Evolutionary conservation across 2,797 vertebrate species (phyloP), one percentile per base, ranked within the genome.

Genomic region (Silurus aristotelis): DNA sequence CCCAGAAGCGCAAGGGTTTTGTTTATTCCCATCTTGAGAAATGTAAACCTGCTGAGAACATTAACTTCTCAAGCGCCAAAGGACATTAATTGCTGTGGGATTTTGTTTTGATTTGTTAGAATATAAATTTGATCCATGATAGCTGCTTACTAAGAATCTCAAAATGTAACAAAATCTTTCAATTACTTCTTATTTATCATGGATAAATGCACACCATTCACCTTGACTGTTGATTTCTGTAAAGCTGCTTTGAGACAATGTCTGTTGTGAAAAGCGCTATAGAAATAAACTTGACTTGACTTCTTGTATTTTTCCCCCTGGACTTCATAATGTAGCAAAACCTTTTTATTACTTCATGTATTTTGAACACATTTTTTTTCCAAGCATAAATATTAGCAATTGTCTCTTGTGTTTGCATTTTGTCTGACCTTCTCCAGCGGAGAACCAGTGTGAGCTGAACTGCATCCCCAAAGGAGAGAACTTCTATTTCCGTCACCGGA

Each of bases 391-490:
- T 61, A 77, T 56, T 38, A 70, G 58, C 13, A 56, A 17, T 14
- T 76, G 22, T 1, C 19, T 43, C 19, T 38, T 64, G 14, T 22
- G 9, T 83, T 64, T 79, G 5, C 12, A 13, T 68, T 66, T 20
- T 15, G 7, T 80, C 25, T 60, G 9, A 38, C n/a, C 17, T 81
- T 10, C 22, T 71, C 3, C 86, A 99, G 98, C 96, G 0, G 96
- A 96, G 67, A 98, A 97, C 91, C 97, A 96, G 68, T 99, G 98
- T 89, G 98, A 98, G 91, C 93, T 99, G 91, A 98, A 97, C 95
- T 99, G 98, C 92, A 98, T 98, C 86, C 98, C 98, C 22, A 96
- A 95, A 89, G 98, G 98, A 89, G 97, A 99, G 89, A 99, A 96
- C 92, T 99, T 99, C 88, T 99, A 95, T 93, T 98, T 96, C 77